These are phyloP conservation scores for Drosophila mercatorum DNA, from an alignment of 2,888 invertebrate species.

Conservation along the genomic window DNA sequence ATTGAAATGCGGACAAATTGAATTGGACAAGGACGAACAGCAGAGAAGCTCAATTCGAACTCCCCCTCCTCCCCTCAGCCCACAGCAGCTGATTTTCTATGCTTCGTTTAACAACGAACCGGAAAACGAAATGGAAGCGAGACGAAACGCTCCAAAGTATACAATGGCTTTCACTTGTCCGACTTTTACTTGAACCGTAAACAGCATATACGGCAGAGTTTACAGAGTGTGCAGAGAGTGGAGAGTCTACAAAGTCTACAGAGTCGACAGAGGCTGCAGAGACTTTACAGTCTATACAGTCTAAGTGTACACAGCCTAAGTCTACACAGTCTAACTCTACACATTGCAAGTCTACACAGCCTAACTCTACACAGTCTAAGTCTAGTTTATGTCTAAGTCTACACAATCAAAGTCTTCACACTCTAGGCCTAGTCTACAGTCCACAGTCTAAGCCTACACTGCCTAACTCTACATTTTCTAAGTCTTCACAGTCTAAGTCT, in stretches of 20 bases:
- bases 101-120: constrained; percentile 68
- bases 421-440: neutral
- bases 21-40: constrained; percentile 58
- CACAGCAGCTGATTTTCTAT: constrained; percentile 36
- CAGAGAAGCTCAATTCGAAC: neutral
- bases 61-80: constrained; percentile 1
- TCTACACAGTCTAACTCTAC: no score
- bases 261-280: no score
- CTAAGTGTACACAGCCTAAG: neutral
- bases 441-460: neutral
- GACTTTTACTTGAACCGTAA: constrained; percentile 26
- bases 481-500: neutral
- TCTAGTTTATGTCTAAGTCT: neutral
- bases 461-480: no score
- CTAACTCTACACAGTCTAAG: no score
- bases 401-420: no score
- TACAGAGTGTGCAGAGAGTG: neutral
- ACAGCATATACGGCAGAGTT: neutral
- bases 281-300: no score
- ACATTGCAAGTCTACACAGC: neutral
- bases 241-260: no score
- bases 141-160: constrained; percentile 55
- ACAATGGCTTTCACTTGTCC: constrained; percentile 68
- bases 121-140: constrained; percentile 15
- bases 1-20: constrained; percentile 77